These are phyloP conservation scores for Heliconius ismenius DNA, from an alignment of 2,888 invertebrate genomes.

Conservation along the genomic window DNA sequence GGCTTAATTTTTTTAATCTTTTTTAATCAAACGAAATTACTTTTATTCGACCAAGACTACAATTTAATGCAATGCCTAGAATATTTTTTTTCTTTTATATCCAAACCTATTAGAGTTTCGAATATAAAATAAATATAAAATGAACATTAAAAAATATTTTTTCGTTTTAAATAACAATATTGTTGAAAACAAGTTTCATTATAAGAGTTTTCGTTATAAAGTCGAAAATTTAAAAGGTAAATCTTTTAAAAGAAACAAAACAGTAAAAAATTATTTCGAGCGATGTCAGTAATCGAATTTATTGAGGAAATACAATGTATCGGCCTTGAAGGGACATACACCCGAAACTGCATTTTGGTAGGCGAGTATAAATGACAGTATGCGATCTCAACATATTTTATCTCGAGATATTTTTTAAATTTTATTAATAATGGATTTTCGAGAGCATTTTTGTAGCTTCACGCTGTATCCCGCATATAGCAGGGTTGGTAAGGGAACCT, in stretches of 20 bases:
- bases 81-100: too few relatives aligned
- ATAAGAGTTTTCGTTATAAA: not conserved
- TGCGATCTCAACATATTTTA: not conserved
- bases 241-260: conserved; percentile 15
- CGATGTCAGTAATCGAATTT: conserved; percentile 29
- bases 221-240: not conserved
- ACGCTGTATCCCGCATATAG: not conserved
- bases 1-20: not conserved
- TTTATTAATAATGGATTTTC: too few relatives aligned
- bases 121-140: not conserved
- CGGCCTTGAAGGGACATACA: conserved; percentile 44
- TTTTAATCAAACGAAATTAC: not conserved
- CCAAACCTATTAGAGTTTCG: not conserved
- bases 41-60: not conserved
- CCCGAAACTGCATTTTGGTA: conserved; percentile 46
- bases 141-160: not conserved
- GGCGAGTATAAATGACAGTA: conserved; percentile 21
- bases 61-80: not conserved
- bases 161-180: not conserved
- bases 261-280: not conserved
- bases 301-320: conserved; percentile 40
- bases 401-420: not conserved
- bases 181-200: not conserved
- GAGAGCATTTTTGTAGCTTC: not conserved
- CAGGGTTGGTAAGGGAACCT: not conserved